Conservation (phyloP, 2,113 vertebrate species). For the Oreochromis niloticus region DNA sequence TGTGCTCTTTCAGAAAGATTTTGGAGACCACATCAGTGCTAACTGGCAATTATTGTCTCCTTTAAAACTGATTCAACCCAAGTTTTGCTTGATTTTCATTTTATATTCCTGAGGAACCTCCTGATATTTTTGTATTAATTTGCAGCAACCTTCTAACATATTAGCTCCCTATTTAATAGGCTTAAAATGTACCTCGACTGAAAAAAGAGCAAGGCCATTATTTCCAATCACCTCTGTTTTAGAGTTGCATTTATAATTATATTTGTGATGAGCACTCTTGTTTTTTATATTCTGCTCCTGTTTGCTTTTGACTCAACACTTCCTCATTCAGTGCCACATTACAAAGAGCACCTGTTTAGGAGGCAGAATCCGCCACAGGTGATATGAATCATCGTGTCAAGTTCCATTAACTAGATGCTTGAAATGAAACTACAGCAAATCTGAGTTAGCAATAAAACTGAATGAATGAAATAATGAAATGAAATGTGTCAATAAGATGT, state of each 20-base stretch:
- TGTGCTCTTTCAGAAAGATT: neutral
- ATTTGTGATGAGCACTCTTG: neutral
- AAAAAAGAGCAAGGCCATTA: neutral
- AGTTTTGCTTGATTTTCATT: neutral
- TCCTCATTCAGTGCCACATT: neutral
- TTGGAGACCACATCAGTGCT: too few relatives aligned
- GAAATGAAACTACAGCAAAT: neutral
- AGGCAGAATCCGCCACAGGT: neutral
- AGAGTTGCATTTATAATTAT: neutral
- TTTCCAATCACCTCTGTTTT: neutral
- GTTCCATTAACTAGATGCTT: neutral
- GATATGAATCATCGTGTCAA: neutral
- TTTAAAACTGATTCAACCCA: neutral
- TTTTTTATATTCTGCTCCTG: neutral
- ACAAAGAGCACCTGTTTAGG: neutral
- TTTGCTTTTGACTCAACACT: neutral
- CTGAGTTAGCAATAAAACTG: neutral
- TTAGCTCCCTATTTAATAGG: neutral
- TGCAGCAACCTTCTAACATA: neutral
- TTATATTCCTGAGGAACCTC: neutral
- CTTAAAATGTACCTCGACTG: neutral
- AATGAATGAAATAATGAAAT: too few relatives aligned
- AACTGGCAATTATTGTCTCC: too few relatives aligned
- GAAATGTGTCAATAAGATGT: too few relatives aligned
- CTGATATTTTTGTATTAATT: neutral